Conservation (phyloP, 2,113 vertebrate species). For the Eupsittula cactorum region DNA sequence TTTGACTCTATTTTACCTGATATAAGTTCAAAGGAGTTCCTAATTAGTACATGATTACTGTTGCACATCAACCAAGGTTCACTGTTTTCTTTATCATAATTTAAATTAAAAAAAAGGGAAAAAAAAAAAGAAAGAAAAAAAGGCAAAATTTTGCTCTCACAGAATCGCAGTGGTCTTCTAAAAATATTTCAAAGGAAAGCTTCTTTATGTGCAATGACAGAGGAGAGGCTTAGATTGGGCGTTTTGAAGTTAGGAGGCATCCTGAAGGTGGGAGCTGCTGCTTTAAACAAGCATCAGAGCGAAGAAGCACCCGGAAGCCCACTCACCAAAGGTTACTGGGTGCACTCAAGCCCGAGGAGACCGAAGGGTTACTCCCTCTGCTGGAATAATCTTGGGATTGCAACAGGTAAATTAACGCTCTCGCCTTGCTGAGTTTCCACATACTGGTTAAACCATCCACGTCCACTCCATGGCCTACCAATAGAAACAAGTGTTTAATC, state of each 20-base stretch:
- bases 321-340: neutral
- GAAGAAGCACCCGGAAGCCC: neutral
- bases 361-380: neutral
- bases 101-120: neutral
- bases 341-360: no score
- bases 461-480: fast-evolving
- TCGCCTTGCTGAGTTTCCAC: neutral
- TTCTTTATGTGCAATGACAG: neutral
- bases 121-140: neutral
- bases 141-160: neutral
- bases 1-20: neutral
- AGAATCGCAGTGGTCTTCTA: neutral
- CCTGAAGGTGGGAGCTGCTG: neutral
- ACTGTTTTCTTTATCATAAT: neutral
- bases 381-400: neutral
- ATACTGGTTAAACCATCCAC: neutral
- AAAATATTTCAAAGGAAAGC: neutral
- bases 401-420: neutral
- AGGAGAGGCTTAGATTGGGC: neutral
- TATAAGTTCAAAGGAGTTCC: neutral
- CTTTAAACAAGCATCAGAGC: neutral
- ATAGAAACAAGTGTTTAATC: neutral
- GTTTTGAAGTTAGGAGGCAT: neutral
- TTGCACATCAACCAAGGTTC: neutral
- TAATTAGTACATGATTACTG: neutral